Conservation (phyloP, 2,888 invertebrate genomes). For the Cephus pygmeus region DNA sequence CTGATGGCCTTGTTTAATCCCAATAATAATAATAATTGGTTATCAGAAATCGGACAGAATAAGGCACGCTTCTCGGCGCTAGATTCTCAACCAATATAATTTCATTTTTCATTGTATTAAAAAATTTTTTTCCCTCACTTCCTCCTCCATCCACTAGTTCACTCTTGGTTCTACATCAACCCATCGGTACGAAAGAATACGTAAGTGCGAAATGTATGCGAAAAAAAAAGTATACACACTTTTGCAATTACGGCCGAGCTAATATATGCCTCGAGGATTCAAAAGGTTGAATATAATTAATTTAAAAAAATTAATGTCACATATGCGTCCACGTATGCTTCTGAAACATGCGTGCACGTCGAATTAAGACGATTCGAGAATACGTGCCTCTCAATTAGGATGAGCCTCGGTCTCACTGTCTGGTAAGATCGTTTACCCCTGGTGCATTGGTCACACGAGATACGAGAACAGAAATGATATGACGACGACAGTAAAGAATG, state of each 20-base stretch:
- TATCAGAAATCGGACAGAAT: background rate
- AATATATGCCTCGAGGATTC: background rate
- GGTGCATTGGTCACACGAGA: background rate
- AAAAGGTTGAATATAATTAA: background rate
- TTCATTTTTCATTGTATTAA: too few relatives aligned
- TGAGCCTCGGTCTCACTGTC: background rate
- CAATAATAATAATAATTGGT: background rate
- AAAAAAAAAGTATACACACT: background rate
- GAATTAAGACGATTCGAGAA: background rate
- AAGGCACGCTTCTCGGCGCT: background rate
- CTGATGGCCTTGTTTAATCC: background rate
- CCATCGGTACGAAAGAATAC: background rate
- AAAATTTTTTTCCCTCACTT: background rate
- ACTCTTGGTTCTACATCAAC: background rate
- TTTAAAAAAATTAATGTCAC: background rate
- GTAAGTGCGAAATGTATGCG: background rate
- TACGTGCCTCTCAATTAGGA: background rate
- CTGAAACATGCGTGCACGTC: background rate
- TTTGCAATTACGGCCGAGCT: background rate
- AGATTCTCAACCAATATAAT: background rate
- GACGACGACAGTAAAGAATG: background rate
- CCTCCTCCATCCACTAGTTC: background rate
- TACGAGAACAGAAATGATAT: background rate
- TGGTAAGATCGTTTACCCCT: background rate
- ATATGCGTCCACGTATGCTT: background rate